phyloP scores from a whole-genome alignment of 92 coral and sea anemone genomes.

The Umimayanthus chanpuru region DNA sequence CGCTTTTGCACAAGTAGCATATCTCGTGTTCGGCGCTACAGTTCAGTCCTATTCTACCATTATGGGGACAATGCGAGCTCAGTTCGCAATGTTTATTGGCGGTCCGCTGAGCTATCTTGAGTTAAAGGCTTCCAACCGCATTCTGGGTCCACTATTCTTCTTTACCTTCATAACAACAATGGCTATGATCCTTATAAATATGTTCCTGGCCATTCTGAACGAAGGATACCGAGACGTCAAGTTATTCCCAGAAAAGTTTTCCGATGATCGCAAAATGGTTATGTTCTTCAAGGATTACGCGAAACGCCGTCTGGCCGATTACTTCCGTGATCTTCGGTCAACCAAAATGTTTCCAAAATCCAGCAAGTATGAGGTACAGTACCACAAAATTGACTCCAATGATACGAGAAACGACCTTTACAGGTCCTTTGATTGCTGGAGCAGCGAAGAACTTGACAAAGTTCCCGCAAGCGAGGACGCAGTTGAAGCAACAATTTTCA shows the following conservation, averaged over 20 bases:
- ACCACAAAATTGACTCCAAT: constrained; percentile 28
- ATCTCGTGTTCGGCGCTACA: constrained; percentile 78
- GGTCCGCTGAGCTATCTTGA: constrained; percentile 79
- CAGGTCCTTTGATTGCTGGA: constrained; percentile 51
- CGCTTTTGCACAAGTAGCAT: constrained; percentile 85
- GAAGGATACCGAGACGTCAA: constrained; percentile 85
- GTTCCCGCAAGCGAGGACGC: constrained; percentile 2
- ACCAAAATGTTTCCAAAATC: constrained; percentile 65
- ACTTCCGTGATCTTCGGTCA: constrained; percentile 46
- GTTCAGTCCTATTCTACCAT: constrained; percentile 75
- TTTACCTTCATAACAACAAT: constrained; percentile 83
- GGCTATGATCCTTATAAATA: constrained; percentile 83
- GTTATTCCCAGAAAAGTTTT: constrained; percentile 55
- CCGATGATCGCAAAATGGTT: constrained; percentile 78
- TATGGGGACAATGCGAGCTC: constrained; percentile 82
- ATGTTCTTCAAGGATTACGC: constrained; percentile 76
- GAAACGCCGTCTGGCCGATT: constrained; percentile 54
- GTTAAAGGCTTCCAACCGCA: constrained; percentile 63
- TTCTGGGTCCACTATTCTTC: constrained; percentile 86
- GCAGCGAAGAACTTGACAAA: constrained; percentile 17
- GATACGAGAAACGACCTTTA: constrained; percentile 49
- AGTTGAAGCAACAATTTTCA: constrained; percentile 56
- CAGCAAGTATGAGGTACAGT: constrained; percentile 62
- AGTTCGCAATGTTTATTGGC: constrained; percentile 85
- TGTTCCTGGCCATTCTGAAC: constrained; percentile 93